These are phyloP conservation scores for Corydoras maculifer DNA, from an alignment of 2,113 vertebrate genomes.

Conservation along the genomic window DNA sequence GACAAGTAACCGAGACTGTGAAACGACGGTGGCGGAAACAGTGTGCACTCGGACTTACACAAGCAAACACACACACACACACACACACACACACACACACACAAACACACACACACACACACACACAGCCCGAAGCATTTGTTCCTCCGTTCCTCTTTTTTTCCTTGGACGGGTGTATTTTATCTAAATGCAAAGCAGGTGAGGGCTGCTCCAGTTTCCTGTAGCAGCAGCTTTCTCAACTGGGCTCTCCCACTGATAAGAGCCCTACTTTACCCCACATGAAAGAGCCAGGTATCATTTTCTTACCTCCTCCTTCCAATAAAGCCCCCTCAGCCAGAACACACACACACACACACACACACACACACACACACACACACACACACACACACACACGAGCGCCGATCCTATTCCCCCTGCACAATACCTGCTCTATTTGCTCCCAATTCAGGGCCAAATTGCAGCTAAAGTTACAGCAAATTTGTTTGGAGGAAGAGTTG, in stretches of 20 bases:
- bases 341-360: conserved; percentile 35
- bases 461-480: conserved; percentile 99
- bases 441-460: conserved; percentile 83
- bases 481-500: conserved; percentile 98
- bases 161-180: conserved; percentile 65
- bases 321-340: conserved; percentile 66
- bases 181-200: conserved; percentile 78
- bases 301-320: conserved; percentile 70
- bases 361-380: conserved; percentile 33
- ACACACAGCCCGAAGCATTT: conserved; percentile 39
- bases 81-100: too few relatives aligned
- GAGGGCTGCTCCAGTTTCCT: conserved; percentile 72
- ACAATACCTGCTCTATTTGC: conserved; percentile 92
- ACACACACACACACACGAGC: conserved; percentile 31
- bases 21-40: conserved; percentile 20
- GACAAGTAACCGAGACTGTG: conserved; percentile 13
- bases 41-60: conserved; percentile 11
- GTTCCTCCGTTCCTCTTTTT: conserved; percentile 49
- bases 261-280: conserved; percentile 75
- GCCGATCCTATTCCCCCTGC: conserved; percentile 52
- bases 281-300: conserved; percentile 79
- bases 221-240: conserved; percentile 72
- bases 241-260: conserved; percentile 74
- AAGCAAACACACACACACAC: too few relatives aligned
- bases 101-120: conserved; percentile 28